Evolutionary conservation across 2,797 vertebrate genomes (phyloP).

Genomic region (Ceryle rudis): DNA sequence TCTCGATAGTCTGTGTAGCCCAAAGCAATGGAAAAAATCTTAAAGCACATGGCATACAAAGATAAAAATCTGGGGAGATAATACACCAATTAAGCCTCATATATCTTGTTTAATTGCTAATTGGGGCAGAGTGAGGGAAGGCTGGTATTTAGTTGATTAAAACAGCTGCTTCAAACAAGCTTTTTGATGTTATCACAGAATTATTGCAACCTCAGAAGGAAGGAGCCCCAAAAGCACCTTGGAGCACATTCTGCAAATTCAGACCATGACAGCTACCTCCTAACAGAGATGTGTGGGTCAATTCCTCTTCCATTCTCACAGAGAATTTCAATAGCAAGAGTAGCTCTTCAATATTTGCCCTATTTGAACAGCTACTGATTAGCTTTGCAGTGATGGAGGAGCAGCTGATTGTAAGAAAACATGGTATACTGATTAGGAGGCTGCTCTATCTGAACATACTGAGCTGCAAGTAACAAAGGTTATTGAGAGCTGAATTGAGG

Average conservation of each 20-base stretch:
- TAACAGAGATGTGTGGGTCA: background rate
- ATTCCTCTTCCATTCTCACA: background rate
- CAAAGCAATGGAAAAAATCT: background rate
- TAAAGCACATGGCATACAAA: background rate
- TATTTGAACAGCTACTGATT: constrained; percentile 46
- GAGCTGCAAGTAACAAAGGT: background rate
- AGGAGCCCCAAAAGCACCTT: background rate
- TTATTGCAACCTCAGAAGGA: background rate
- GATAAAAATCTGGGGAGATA: background rate
- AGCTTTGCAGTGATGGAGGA: background rate
- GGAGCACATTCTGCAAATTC: background rate
- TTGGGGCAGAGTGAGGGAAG: constrained; percentile 25
- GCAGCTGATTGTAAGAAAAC: background rate
- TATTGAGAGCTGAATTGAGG: background rate
- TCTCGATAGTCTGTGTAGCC: background rate
- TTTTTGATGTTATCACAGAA: constrained; percentile 53
- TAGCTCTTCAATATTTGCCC: background rate
- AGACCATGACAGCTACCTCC: background rate
- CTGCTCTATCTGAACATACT: background rate
- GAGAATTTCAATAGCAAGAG: background rate
- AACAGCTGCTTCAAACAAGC: constrained; percentile 68
- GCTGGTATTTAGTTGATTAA: constrained; percentile 67
- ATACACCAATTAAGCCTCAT: background rate
- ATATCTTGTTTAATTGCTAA: constrained; percentile 64
- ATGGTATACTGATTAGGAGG: background rate